A percentile compares a stretch with the other conserved stretches of the same genome.
Evolutionary conservation across 1,140 invertebrate genomes (phyloP).

Genomic region (Drosophila funebris): DNA sequence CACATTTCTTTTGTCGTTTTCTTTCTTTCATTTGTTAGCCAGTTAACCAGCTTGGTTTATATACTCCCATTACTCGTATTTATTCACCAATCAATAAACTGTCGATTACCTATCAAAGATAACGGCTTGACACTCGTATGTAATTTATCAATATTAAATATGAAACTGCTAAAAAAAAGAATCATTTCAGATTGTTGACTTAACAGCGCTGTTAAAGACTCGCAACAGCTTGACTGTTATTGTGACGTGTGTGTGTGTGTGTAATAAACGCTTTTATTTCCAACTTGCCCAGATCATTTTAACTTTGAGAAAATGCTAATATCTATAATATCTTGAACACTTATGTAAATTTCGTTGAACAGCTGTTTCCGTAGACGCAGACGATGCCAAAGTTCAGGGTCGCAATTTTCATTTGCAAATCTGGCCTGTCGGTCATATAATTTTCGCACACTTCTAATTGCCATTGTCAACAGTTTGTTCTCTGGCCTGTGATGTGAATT

Average conservation of each 20-base stretch:
- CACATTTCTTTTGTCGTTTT: slow-evolving; percentile 18
- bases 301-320: not conserved
- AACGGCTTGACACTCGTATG: slow-evolving; percentile 37
- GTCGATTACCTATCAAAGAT: slow-evolving; percentile 35
- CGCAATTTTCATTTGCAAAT: slow-evolving; percentile 7
- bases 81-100: slow-evolving; percentile 37
- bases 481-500: slow-evolving; percentile 3
- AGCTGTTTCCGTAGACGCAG: not conserved
- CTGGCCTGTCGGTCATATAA: slow-evolving; percentile 11
- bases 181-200: not conserved
- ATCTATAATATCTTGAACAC: not conserved
- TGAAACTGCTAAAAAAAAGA: not conserved
- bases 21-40: too few relatives aligned
- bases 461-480: slow-evolving; percentile 28
- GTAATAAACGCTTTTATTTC: not conserved
- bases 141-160: slow-evolving; percentile 37
- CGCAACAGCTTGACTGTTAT: too few relatives aligned
- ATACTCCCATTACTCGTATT: slow-evolving; percentile 4
- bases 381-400: slow-evolving; percentile 53
- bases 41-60: slow-evolving; percentile 14
- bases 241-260: too few relatives aligned
- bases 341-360: not conserved
- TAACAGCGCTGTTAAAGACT: slow-evolving; percentile 1
- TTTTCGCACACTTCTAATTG: slow-evolving; percentile 44
- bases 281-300: not conserved